Evolutionary conservation across 2,113 vertebrate species (phyloP).

Genomic region (Rhynchomys soricoides): DNA sequence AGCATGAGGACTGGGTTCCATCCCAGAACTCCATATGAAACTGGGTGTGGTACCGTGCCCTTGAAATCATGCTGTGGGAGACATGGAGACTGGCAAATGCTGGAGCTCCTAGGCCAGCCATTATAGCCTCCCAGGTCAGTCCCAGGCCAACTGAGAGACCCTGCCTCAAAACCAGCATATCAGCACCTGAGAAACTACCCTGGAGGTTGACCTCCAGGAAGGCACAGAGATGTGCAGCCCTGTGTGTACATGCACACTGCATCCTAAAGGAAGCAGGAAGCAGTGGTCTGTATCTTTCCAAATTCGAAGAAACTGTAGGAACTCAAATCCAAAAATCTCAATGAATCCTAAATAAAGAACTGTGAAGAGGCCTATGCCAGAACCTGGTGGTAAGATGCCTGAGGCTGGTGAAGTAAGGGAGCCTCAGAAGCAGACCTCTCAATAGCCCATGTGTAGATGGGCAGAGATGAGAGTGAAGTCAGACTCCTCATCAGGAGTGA

Average conservation of each 20-base stretch:
- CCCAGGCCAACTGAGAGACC: neutral
- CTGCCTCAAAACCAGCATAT: neutral
- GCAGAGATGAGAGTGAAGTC: neutral
- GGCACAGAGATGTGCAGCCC: neutral
- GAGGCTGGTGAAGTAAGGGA: neutral
- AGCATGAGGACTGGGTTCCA: neutral
- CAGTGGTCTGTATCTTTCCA: neutral
- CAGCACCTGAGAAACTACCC: neutral
- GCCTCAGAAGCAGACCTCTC: neutral
- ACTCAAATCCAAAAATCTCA: slow-evolving; percentile 26
- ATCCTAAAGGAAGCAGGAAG: neutral
- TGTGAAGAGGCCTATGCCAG: neutral
- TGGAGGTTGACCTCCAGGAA: neutral
- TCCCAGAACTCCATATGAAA: neutral
- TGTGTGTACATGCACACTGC: neutral
- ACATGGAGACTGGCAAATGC: neutral
- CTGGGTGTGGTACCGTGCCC: neutral
- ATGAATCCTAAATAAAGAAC: neutral
- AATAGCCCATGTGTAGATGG: neutral
- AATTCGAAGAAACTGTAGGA: slow-evolving; percentile 39
- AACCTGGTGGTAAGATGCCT: neutral
- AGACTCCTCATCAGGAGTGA: neutral
- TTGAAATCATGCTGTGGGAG: neutral
- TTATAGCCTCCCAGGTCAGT: neutral
- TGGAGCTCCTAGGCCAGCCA: too few species aligned